Percentiles rank a stretch among this genome's conserved stretches.
Conservation (phyloP, 2,113 vertebrate species). For the Catharus bicknelli region DNA sequence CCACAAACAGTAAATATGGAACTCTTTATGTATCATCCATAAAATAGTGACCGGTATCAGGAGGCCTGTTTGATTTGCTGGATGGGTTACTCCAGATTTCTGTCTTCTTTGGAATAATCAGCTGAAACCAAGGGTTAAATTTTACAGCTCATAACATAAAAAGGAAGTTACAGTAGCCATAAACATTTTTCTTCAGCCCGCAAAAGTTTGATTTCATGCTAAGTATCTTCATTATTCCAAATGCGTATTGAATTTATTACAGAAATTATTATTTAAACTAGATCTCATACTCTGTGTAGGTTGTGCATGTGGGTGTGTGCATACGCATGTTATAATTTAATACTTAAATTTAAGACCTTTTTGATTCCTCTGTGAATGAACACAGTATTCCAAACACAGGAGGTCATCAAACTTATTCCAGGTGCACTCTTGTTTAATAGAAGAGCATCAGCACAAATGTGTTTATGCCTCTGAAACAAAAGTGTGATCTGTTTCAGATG, state of each 20-base stretch:
- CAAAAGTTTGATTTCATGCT: background rate
- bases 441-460: constrained; percentile 10
- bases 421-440: constrained; percentile 1
- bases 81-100: background rate
- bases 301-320: background rate
- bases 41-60: constrained; percentile 1
- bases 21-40: background rate
- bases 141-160: background rate
- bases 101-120: background rate
- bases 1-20: constrained; percentile 13
- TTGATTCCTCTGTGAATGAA: constrained; percentile 22
- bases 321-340: background rate
- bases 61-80: background rate
- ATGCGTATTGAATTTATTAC: background rate
- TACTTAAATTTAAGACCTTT: background rate
- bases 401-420: constrained; percentile 53
- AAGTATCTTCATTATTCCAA: background rate
- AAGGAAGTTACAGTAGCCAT: background rate
- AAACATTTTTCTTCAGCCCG: background rate
- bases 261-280: background rate
- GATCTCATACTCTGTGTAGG: background rate
- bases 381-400: constrained; percentile 21
- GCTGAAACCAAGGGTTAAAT: background rate
- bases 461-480: constrained; percentile 58
- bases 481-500: constrained; percentile 64